Conservation (phyloP, 2,888 invertebrate genomes). For the Sminthurides aquaticus region DNA sequence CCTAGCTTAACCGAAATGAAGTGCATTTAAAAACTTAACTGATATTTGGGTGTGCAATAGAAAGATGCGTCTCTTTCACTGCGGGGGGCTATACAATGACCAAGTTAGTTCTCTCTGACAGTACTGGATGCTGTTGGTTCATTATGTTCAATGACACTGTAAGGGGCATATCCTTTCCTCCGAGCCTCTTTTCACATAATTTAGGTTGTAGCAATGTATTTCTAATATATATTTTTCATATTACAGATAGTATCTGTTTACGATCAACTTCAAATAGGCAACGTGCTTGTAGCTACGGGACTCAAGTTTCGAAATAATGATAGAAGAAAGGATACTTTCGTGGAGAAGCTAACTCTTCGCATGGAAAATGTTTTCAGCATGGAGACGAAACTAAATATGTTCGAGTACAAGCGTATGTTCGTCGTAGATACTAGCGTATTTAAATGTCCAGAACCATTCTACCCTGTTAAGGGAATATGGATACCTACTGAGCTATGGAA, state of each 20-base stretch:
- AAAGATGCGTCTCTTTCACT: neutral
- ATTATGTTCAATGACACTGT: slow-evolving; percentile 7
- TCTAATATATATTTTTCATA: slow-evolving; percentile 1
- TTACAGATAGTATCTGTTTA: slow-evolving; percentile 1
- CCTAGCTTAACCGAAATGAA: neutral
- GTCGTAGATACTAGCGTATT: neutral
- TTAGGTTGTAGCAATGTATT: neutral
- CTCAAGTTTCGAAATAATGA: neutral
- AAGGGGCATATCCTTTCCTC: neutral
- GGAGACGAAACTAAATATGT: neutral
- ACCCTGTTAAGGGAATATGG: slow-evolving; percentile 1
- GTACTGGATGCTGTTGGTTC: neutral
- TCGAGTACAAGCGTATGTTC: neutral
- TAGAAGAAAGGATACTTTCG: neutral
- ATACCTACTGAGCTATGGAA: neutral
- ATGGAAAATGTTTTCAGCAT: neutral
- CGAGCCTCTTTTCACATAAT: neutral
- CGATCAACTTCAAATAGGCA: slow-evolving; percentile 10
- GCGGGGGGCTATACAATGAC: neutral
- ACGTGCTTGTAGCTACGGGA: neutral
- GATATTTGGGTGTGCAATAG: neutral
- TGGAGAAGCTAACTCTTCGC: neutral
- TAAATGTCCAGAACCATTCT: no score
- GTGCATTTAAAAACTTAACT: neutral
- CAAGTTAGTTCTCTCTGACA: slow-evolving; percentile 8